A percentile compares a stretch with the other conserved stretches of the same genome.
These are phyloP conservation scores for Pachypeltis micranthus DNA, from an alignment of 1,140 invertebrate species.

Conservation along the genomic window DNA sequence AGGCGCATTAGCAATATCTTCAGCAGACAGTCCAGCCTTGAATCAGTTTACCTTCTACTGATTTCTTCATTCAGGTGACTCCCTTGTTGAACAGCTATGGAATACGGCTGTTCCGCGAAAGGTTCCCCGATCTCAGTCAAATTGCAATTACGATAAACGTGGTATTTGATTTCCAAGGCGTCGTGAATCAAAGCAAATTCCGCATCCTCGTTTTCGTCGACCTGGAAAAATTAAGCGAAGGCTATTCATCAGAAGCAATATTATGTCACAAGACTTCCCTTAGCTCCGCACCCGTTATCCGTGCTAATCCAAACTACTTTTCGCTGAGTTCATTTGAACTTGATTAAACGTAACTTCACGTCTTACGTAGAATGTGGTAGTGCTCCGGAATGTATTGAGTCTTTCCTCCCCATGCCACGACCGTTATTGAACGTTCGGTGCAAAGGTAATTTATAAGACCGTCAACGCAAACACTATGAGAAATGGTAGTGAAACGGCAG, in stretches of 20 bases:
- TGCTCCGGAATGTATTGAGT: too few species aligned
- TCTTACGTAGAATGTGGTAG: too few species aligned
- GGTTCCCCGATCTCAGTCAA: conserved; percentile 75
- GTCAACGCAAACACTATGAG: too few species aligned
- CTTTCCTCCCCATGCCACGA: too few species aligned
- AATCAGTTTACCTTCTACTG: conserved; percentile 45
- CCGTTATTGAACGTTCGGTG: too few species aligned
- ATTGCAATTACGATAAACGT: conserved; percentile 70
- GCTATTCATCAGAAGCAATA: not conserved
- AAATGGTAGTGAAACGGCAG: too few species aligned
- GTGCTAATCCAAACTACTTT: too few species aligned
- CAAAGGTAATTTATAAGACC: too few species aligned
- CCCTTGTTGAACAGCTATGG: conserved; percentile 75
- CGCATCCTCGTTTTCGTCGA: conserved; percentile 59
- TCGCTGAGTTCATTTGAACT: too few species aligned
- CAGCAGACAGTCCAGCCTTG: not conserved
- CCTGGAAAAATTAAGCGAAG: conserved; percentile 34
- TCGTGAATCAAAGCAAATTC: conserved; percentile 85
- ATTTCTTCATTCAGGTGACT: conserved; percentile 70
- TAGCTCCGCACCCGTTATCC: not conserved
- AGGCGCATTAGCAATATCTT: too few species aligned
- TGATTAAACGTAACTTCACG: too few species aligned
- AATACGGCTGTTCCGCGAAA: conserved; percentile 79
- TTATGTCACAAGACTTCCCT: not conserved
- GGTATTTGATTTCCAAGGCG: conserved; percentile 70